A percentile compares a stretch with the other conserved stretches of the same genome.
phyloP scores from a whole-genome alignment of 2,888 invertebrate genomes.

The Mimachlamys varia region DNA sequence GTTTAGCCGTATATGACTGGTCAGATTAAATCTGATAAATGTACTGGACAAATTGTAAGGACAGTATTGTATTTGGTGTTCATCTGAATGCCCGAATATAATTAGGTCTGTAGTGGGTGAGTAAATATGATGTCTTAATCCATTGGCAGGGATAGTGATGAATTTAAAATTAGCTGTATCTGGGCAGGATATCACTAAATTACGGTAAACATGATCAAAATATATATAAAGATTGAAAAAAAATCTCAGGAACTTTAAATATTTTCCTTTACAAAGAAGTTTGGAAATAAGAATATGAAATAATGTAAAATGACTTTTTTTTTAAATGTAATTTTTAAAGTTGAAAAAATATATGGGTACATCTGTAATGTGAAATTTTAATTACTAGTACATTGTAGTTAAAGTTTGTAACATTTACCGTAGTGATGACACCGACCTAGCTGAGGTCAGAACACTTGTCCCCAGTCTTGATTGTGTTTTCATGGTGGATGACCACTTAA shows the following conservation, averaged over 20 bases:
- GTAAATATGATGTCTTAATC: neutral
- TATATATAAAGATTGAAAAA: neutral
- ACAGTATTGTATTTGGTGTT: neutral
- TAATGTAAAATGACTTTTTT: neutral
- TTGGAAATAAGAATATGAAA: neutral
- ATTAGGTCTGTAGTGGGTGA: neutral
- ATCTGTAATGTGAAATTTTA: neutral
- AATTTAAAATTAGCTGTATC: neutral
- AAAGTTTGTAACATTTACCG: neutral
- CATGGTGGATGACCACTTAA: conserved; percentile 1
- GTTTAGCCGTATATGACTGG: neutral
- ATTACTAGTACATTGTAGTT: neutral
- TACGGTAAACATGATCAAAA: neutral
- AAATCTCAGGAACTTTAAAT: neutral
- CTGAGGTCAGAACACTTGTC: neutral
- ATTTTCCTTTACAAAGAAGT: neutral
- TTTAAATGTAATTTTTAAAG: neutral
- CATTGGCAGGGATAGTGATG: neutral
- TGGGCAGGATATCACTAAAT: neutral
- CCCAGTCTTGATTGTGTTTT: neutral
- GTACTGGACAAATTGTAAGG: neutral
- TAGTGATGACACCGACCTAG: neutral
- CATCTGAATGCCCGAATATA: neutral
- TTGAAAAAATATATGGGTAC: neutral
- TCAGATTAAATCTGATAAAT: neutral